Percentiles rank a stretch among this genome's conserved stretches.
These are phyloP conservation scores for Eudemis profundana DNA, from an alignment of 2,888 invertebrate genomes.

Conservation along the genomic window DNA sequence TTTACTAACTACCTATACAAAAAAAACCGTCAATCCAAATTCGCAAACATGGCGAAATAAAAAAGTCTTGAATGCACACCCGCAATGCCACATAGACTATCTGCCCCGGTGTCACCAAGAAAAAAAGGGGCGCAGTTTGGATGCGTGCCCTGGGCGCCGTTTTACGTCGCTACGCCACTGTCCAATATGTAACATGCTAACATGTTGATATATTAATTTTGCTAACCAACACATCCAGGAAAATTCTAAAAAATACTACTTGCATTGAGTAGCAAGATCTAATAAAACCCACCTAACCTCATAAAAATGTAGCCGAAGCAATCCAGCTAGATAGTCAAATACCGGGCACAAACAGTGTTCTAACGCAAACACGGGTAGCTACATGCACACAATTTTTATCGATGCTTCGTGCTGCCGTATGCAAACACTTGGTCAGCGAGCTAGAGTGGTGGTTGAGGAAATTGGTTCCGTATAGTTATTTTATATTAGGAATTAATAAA, in stretches of 20 bases:
- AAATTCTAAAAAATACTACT: too few species aligned
- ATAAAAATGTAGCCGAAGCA: slow-evolving; percentile 24
- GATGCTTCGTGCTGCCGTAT: slow-evolving; percentile 20
- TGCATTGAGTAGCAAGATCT: background rate
- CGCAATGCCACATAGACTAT: too few species aligned
- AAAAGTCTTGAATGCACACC: too few species aligned
- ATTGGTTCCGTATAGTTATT: slow-evolving; percentile 13
- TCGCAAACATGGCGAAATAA: too few species aligned
- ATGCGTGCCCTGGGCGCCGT: too few species aligned
- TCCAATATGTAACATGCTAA: too few species aligned
- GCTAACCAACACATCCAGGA: background rate
- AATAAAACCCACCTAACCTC: slow-evolving; percentile 25
- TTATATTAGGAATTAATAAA: background rate
- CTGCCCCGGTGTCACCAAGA: too few species aligned
- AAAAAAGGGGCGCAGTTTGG: too few species aligned
- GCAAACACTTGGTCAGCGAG: slow-evolving; percentile 11
- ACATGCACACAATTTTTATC: slow-evolving; percentile 34
- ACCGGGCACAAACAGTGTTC: slow-evolving; percentile 21
- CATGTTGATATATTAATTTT: too few species aligned
- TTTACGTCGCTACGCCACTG: too few species aligned
- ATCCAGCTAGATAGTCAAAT: slow-evolving; percentile 35
- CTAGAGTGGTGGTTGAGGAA: background rate
- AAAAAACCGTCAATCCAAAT: too few species aligned
- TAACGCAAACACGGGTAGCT: slow-evolving; percentile 25
- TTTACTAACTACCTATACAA: too few species aligned